Conservation (phyloP, 2,888 invertebrate genomes). For the Noctua fimbriata region DNA sequence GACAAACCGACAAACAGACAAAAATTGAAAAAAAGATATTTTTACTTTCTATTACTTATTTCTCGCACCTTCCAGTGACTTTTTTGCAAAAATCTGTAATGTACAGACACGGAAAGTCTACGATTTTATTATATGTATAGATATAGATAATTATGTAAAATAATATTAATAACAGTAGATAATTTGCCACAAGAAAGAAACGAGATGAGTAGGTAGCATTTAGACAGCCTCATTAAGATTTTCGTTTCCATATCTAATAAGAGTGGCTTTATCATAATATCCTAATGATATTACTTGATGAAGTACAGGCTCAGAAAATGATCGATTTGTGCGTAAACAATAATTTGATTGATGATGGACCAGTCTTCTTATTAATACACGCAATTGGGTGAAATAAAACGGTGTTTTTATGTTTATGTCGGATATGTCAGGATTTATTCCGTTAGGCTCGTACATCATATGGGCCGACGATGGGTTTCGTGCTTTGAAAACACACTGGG, state of each 20-base stretch:
- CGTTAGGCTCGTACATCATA: too few species aligned
- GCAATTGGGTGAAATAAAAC: conserved; percentile 21
- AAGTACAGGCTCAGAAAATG: conserved; percentile 22
- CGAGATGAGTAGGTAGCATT: not conserved
- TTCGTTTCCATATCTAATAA: not conserved
- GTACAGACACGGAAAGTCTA: too few species aligned
- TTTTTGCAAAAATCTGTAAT: too few species aligned
- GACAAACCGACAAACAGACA: too few species aligned
- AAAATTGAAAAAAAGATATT: too few species aligned
- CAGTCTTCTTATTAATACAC: not conserved
- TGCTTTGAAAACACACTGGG: too few species aligned
- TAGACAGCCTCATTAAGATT: not conserved
- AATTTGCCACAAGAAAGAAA: not conserved
- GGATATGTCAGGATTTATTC: too few species aligned
- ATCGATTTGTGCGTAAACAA: conserved; percentile 38
- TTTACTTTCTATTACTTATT: too few species aligned
- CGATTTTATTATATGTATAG: too few species aligned
- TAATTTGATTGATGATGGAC: conserved; percentile 35
- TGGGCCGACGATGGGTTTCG: too few species aligned
- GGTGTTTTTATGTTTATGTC: not conserved
- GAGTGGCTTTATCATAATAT: conserved; percentile 8
- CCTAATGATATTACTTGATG: conserved; percentile 5
- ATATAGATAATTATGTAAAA: too few species aligned
- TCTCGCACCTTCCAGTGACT: too few species aligned
- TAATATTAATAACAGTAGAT: not conserved